Evolutionary conservation across 2,797 vertebrate species (phyloP).

Genomic region (Sorex maritimensis): DNA sequence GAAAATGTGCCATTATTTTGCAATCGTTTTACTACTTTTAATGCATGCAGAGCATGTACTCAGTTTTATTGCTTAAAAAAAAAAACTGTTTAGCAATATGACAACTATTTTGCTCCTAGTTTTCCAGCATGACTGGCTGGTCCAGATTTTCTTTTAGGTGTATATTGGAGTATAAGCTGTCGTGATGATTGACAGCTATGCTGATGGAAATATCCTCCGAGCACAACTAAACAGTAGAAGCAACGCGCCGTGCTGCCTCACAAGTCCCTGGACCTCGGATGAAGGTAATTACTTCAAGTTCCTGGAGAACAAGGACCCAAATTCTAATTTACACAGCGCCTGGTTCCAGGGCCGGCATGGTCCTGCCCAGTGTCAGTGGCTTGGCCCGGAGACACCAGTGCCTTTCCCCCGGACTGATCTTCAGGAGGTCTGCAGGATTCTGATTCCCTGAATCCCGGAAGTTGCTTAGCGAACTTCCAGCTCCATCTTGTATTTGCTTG

Average conservation of each 20-base stretch:
- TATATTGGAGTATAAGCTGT: not conserved
- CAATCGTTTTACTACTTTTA: not conserved
- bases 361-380: not conserved
- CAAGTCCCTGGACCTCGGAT: not conserved
- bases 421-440: not conserved
- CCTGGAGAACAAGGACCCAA: not conserved
- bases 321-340: not conserved
- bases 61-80: too few species aligned
- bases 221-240: not conserved
- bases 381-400: not conserved
- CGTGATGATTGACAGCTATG: not conserved
- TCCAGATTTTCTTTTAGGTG: not conserved
- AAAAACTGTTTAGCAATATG: not conserved
- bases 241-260: not conserved
- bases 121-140: not conserved
- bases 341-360: not conserved
- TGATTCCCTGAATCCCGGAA: not conserved
- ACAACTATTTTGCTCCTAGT: conserved; percentile 57
- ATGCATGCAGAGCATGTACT: too few species aligned
- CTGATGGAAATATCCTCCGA: conserved; percentile 59
- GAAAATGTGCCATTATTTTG: conserved; percentile 1
- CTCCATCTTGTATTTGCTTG: not conserved
- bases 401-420: not conserved
- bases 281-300: conserved; percentile 52
- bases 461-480: not conserved